A percentile compares a stretch with the other conserved stretches of the same genome.
Evolutionary conservation across 2,113 vertebrate genomes (phyloP).

Genomic region (Mixornis gularis): DNA sequence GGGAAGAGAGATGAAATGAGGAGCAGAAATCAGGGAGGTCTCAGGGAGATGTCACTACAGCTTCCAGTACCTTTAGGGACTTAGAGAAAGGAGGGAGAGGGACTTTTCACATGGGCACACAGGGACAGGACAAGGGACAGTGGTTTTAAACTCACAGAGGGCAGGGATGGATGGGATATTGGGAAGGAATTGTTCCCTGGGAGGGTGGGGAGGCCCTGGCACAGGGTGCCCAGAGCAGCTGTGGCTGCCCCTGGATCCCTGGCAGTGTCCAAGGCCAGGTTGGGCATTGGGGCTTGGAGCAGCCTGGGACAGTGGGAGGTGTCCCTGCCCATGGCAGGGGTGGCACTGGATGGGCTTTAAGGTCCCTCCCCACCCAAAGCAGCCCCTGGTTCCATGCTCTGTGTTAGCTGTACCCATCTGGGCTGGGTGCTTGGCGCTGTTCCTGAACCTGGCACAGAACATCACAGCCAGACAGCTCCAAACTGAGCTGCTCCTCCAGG

Average conservation of each 20-base stretch:
- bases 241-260: background rate
- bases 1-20: background rate
- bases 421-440: background rate
- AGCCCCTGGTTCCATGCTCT: background rate
- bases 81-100: background rate
- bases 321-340: background rate
- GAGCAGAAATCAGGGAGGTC: background rate
- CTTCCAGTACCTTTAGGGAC: background rate
- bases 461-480: background rate
- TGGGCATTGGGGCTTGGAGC: background rate
- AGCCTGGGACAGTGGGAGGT: background rate
- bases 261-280: background rate
- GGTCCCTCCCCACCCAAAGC: background rate
- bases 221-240: background rate
- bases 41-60: background rate
- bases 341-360: rapidly evolving
- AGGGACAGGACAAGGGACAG: background rate
- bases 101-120: background rate
- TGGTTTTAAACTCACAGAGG: background rate
- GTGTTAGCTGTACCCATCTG: background rate
- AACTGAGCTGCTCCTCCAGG: background rate
- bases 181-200: rapidly evolving
- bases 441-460: background rate
- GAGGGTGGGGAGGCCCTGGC: background rate
- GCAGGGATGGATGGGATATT: background rate